Conservation (phyloP, 2,113 vertebrate species). For the Baryphthengus martii region DNA sequence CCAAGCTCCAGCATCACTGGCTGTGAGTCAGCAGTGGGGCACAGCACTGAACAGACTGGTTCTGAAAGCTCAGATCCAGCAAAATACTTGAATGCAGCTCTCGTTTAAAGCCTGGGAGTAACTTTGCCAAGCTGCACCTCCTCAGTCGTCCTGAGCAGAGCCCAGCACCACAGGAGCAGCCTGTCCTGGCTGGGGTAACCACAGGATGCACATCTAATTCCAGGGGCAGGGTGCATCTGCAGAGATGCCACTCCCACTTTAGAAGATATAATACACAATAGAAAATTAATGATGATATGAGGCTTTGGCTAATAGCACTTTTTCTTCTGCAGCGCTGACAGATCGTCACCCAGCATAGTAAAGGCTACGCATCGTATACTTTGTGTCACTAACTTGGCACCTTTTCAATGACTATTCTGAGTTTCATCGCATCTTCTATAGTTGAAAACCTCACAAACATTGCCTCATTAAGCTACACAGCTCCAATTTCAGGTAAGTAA, state of each 20-base stretch:
- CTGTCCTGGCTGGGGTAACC: not conserved
- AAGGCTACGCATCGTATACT: not conserved
- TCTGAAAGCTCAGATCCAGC: not conserved
- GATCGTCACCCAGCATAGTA: not conserved
- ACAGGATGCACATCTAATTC: not conserved
- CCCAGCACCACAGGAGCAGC: not conserved
- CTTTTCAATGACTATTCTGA: not conserved
- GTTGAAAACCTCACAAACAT: not conserved
- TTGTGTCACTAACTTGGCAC: not conserved
- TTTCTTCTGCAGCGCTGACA: not conserved
- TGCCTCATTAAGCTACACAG: not conserved
- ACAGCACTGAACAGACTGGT: not conserved
- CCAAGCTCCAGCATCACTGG: not conserved
- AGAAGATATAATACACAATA: not conserved
- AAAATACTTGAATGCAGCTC: not conserved
- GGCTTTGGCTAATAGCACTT: not conserved
- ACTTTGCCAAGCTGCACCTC: not conserved
- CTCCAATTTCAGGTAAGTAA: not conserved
- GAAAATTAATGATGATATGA: not conserved
- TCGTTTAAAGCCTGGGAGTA: not conserved
- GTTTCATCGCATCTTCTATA: not conserved
- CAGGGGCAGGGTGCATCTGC: not conserved
- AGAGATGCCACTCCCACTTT: not conserved
- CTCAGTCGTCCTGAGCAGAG: not conserved
- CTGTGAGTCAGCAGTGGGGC: not conserved